These are phyloP conservation scores for Ondatra zibethicus DNA, from an alignment of 2,113 vertebrate species.

Conservation along the genomic window DNA sequence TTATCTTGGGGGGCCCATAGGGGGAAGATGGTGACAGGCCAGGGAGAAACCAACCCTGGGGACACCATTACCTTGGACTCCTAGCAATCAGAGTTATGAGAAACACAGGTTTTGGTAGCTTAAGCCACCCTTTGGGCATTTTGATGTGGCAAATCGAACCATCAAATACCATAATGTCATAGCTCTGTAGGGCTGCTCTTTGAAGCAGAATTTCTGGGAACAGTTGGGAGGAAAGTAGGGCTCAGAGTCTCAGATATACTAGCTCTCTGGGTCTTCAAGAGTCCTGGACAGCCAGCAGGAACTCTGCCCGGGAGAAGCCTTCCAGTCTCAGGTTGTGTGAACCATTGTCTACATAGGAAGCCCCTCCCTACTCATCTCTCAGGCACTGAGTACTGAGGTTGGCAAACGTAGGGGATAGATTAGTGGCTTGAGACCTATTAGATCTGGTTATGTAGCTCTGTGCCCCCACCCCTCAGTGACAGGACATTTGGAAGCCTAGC, in stretches of 20 bases:
- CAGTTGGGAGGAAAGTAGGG: neutral
- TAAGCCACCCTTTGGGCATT: neutral
- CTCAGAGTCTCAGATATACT: too few relatives aligned
- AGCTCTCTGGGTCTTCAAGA: neutral
- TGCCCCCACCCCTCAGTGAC: neutral
- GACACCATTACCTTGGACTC: neutral
- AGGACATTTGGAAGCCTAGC: neutral
- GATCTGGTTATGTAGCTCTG: neutral
- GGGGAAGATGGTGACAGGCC: neutral
- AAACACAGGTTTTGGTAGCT: neutral
- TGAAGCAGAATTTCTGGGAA: neutral
- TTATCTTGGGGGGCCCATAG: neutral
- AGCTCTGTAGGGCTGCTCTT: neutral
- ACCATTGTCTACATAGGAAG: neutral
- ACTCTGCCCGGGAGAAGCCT: neutral
- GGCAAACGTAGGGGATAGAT: neutral
- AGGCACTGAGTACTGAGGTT: neutral
- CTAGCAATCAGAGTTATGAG: neutral
- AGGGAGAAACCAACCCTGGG: neutral
- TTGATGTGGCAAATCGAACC: neutral
- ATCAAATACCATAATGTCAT: neutral
- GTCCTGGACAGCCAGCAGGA: neutral
- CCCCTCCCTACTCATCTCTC: rapidly evolving
- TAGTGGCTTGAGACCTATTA: neutral
- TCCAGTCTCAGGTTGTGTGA: neutral